Conservation (phyloP, 2,113 vertebrate species). For the Ophthalmolycus amberensis region DNA sequence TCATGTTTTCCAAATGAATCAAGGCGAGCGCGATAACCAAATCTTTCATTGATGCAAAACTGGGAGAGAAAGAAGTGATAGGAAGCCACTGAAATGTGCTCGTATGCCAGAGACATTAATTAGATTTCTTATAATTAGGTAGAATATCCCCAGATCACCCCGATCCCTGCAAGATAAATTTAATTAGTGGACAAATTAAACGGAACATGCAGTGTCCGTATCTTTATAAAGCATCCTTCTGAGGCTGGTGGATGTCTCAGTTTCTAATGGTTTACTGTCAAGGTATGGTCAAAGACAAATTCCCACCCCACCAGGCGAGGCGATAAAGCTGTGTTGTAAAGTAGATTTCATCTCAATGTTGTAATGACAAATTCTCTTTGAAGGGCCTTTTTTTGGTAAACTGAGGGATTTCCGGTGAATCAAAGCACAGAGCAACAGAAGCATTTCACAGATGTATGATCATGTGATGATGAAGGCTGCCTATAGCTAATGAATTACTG, state of each 20-base stretch:
- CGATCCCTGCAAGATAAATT: constrained; percentile 68
- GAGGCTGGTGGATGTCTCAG: constrained; percentile 6
- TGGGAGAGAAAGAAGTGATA: constrained; percentile 18
- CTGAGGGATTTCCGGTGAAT: not conserved
- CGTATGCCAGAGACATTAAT: constrained; percentile 63
- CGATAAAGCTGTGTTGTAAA: not conserved
- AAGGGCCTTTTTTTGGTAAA: not conserved
- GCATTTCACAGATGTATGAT: not conserved
- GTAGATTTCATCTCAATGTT: not conserved
- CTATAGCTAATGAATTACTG: constrained; percentile 18
- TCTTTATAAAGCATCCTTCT: constrained; percentile 29
- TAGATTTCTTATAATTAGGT: constrained; percentile 68
- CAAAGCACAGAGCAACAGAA: not conserved
- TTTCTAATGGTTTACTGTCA: constrained; percentile 20
- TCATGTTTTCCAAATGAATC: constrained; percentile 77
- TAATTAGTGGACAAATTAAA: constrained; percentile 66
- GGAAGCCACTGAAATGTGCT: constrained; percentile 62
- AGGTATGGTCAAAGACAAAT: constrained; percentile 5
- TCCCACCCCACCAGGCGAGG: not conserved
- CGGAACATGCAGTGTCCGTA: constrained; percentile 5
- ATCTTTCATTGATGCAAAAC: constrained; percentile 64
- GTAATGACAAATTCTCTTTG: not conserved
- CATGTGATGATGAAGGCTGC: not conserved
- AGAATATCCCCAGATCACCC: constrained; percentile 63
- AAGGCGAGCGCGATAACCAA: constrained; percentile 62